A percentile compares a stretch with the other conserved stretches of the same genome.
phyloP scores from a whole-genome alignment of 2,113 vertebrate genomes.

The Ciconia maguari region DNA sequence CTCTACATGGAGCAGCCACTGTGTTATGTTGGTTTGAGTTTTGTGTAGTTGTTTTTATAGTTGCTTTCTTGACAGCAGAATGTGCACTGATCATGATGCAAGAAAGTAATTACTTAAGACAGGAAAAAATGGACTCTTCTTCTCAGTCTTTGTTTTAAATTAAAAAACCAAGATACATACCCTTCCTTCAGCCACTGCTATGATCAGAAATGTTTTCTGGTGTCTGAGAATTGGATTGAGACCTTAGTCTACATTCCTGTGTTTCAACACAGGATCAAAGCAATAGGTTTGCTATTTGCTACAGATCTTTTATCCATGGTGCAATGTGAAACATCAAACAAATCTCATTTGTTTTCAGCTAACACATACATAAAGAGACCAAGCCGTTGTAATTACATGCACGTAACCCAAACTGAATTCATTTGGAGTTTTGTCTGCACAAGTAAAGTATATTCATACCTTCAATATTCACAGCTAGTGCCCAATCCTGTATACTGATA shows the following conservation, averaged over 20 bases:
- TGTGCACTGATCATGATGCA: background rate
- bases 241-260: background rate
- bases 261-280: background rate
- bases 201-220: background rate
- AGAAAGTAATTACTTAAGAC: background rate
- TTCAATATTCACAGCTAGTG: background rate
- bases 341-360: conserved; percentile 32
- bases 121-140: background rate
- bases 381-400: background rate
- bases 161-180: background rate
- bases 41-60: background rate
- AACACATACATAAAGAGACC: background rate
- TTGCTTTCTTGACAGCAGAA: background rate
- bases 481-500: background rate
- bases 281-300: background rate
- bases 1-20: background rate
- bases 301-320: background rate
- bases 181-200: background rate
- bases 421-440: background rate
- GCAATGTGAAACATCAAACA: conserved; percentile 19
- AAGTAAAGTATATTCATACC: background rate
- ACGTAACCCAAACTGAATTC: background rate
- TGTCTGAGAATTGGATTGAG: background rate
- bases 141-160: background rate
- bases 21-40: background rate